Evolutionary conservation across 1,140 invertebrate genomes (phyloP), one percentile per base, ranked within the genome.

Genomic region (Meloidogyne hapla): DNA sequence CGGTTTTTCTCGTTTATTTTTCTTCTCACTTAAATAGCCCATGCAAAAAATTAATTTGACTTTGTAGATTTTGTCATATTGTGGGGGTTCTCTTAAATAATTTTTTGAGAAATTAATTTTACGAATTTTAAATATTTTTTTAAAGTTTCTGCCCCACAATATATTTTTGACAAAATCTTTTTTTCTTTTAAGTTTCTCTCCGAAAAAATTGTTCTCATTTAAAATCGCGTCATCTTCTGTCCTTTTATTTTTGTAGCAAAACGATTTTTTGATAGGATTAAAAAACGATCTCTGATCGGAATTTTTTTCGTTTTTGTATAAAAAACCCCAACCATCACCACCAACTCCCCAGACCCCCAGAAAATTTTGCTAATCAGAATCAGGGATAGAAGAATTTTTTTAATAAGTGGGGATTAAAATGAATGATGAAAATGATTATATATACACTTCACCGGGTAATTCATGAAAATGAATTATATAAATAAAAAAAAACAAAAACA

Each of bases 131-230:
- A 33, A 33, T 33, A 6, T 33, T 33, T 33, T 33, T 33, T 4
- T 8, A 8, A 8, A 33, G 4, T 33, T 33, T 33, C 33, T 33
- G 33, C 33, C 1, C 48, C 48, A 56, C 48, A 56, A 6, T 6
- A 56, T 56, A 6, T 33, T 33, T 8, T 56, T 56, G 48, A 56
- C 48, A 56, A n/a, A 6, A n/a, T 56, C n/a, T 56, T 5, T 12
- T 9, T 15, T 21, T n/a, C 48, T 6, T 56, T n/a, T 6, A 56
- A 56, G 18, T 56, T 4, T 56, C n/a, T n/a, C n/a, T 56, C 48
- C n/a, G n/a, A n/a, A n/a, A 56, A 56, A 56, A 56, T 56, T 56
- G 48, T 56, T 56, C 48, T 56, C 18, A 56, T 56, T 48, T 33
- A 56, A 56, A n/a, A 1, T n/a, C 5, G 4, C 18, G n/a, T n/a